Base-by-base conservation (phyloP, 1,140 invertebrate genomes). In the Drosophila rhopaloa region DNA sequence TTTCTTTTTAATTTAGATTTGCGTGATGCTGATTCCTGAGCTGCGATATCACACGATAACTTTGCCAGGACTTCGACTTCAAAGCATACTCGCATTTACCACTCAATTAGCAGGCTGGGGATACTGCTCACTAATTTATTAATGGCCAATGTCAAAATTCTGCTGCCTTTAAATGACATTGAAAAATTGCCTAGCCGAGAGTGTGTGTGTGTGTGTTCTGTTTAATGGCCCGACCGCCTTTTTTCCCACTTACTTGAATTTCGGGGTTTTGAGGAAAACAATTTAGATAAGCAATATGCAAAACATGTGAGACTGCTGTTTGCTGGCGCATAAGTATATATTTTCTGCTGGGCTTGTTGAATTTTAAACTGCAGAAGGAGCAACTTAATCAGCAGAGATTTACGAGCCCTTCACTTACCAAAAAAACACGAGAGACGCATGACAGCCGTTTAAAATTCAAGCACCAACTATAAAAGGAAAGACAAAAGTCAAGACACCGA, bases 281-380 rank as follows among this genome's bases (percentile, higher is more conserved):
- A 88, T 88, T 88, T 89, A 88, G 84, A 88, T 88, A 88, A 88
- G 81, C 73, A 65, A 76, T 58, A 79, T 78, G 71, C 70, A 76
- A 79, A 75, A 60, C 48, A 46, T 76, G 56, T 58, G 58, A 57
- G 54, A 54, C 14, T 40, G 35, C 53, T 65, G 60, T n/a, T 29
- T 58, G 76, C 72, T 37, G 46, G 37, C 48, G 38, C 58, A 73
- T 11, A 38, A 7, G 29, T 16, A 75, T 75, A 66, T 75, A 76
- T 57, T 68, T 78, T 78, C 14, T 74, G 67, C 68, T 67, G 38
- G 11, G 76, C 48, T 57, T 60, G 63, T 67, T 54, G 32, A 62
- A 79, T 75, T 79, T 75, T 80, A 19, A 65, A 65, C 46, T 24
- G 47, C 41, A 11, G 43, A 35, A 46, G 80, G 60, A 78, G 65